A percentile compares a stretch with the other conserved stretches of the same genome.
Conservation (phyloP, 2,888 invertebrate species). For the Flexamia atlantica region DNA sequence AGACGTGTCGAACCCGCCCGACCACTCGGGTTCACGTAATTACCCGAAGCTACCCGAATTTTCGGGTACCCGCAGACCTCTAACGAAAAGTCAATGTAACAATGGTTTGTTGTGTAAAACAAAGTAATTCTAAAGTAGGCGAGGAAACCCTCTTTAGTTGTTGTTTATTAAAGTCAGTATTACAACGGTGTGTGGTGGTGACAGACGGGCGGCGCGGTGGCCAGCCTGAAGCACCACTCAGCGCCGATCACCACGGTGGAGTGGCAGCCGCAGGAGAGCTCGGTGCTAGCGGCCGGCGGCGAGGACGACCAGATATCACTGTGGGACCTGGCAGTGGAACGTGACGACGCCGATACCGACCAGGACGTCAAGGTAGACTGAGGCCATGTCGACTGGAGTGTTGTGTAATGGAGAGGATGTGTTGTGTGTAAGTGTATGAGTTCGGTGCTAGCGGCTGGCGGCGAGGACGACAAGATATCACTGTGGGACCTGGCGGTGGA, state of each 20-base stretch:
- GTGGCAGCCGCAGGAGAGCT: slow-evolving; percentile 96
- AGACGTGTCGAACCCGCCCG: no score
- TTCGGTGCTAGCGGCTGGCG: slow-evolving; percentile 95
- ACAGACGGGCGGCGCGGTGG: slow-evolving; percentile 84
- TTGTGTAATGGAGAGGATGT: no score
- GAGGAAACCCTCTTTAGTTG: no score
- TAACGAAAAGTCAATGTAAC: no score
- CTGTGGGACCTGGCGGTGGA: slow-evolving; percentile 98
- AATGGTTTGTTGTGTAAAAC: no score
- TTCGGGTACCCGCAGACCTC: no score
- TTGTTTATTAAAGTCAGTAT: no score
- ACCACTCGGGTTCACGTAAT: no score
- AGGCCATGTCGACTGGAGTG: no score
- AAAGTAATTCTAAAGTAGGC: no score
- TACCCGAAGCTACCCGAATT: no score
- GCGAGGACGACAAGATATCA: slow-evolving; percentile 96
- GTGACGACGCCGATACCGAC: slow-evolving; percentile 80
- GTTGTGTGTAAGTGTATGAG: no score
- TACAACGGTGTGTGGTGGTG: slow-evolving; percentile 18
- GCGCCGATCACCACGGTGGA: slow-evolving; percentile 96
- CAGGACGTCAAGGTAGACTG: slow-evolving; percentile 73
- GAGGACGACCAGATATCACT: slow-evolving; percentile 97
- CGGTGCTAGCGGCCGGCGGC: slow-evolving; percentile 95
- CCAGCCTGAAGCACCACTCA: slow-evolving; percentile 96
- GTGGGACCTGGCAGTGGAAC: slow-evolving; percentile 97